These are phyloP conservation scores for Archaeoteleia sp. DNA, from an alignment of 2,888 invertebrate species.

Conservation along the genomic window DNA sequence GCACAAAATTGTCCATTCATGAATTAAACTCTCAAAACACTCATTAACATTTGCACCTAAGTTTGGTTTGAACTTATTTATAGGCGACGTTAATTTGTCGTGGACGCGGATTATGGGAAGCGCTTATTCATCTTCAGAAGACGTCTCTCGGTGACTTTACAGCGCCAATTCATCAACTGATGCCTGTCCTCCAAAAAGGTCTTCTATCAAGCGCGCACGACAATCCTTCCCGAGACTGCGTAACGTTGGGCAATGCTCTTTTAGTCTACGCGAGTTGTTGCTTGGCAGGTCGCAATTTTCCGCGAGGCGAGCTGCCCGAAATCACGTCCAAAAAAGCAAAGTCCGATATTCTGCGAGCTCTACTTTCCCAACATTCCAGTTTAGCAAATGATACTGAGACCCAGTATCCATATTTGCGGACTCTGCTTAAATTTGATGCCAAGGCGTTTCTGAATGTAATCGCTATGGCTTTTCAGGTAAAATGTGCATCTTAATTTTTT, in stretches of 20 bases:
- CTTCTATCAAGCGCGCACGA: slow-evolving; percentile 59
- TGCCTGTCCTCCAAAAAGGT: slow-evolving; percentile 76
- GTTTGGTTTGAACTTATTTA: slow-evolving; percentile 13
- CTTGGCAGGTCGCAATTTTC: slow-evolving; percentile 90
- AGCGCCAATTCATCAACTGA: slow-evolving; percentile 82
- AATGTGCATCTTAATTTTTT: slow-evolving; percentile 2
- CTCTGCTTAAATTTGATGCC: slow-evolving; percentile 87
- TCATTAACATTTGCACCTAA: neutral
- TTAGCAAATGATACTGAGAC: slow-evolving; percentile 79
- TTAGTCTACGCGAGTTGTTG: slow-evolving; percentile 92
- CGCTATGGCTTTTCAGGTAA: slow-evolving; percentile 84
- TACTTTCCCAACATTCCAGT: slow-evolving; percentile 82
- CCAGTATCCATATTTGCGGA: slow-evolving; percentile 83
- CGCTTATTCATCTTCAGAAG: slow-evolving; percentile 81
- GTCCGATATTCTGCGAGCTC: slow-evolving; percentile 82
- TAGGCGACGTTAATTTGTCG: slow-evolving; percentile 80
- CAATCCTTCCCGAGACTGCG: slow-evolving; percentile 63
- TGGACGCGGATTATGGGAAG: slow-evolving; percentile 81
- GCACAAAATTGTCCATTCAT: no score
- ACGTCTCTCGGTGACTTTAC: slow-evolving; percentile 81
- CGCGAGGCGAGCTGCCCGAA: slow-evolving; percentile 82
- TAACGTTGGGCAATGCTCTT: slow-evolving; percentile 85
- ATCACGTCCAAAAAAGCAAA: slow-evolving; percentile 81
- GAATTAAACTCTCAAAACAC: neutral
- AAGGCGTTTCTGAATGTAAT: slow-evolving; percentile 90